Base-by-base conservation (phyloP, 2,797 vertebrate genomes). In the Halcyon leucocephala region DNA sequence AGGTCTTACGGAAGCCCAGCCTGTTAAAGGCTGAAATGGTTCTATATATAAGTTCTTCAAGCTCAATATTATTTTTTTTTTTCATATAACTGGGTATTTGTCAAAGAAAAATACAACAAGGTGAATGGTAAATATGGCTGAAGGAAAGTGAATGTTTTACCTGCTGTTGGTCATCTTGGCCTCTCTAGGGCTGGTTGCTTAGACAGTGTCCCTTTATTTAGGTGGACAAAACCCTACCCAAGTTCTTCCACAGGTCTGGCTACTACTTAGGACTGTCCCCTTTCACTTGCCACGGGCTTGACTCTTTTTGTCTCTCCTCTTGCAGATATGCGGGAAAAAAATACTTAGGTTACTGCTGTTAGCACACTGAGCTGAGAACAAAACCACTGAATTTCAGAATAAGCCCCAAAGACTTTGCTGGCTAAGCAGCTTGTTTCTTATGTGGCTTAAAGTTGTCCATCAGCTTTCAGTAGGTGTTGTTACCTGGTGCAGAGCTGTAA, bases 261-360 rank as follows among this genome's bases (percentile, higher is more conserved):
- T 82, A 4, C 35, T 39, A 44, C 25, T 61, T 22, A 41, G 69
- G 26, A 78, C 13, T 2, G 10, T 8, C 54, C 57, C 19, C 14
- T 54, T 57, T 65, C 35, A 4, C 22, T 55, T 84, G 37, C 14
- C 28, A 6, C 0, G 0, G 41, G 28, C 29, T 51, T 25, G 3
- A 12, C 16, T 48, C 31, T 70, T 70, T 44, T 35, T 31, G 3
- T 8, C 31, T 35, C 17, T 65, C 54, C 46, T 66, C n/a, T 51
- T 46, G 29, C 49, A 46, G 37, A 5, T 0, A 14, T 5, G 11
- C 70, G 54, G 31, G 6, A 74, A 51, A 37, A 22, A 0, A 1
- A 9, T 42, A 10, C 18, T 39, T 25, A 2, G 2, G 1, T 3
- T 28, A 31, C 48, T 74, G 77, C 17, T 61, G 20, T 39, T 55